These are phyloP conservation scores for Phymastichus coffea DNA, from an alignment of 1,140 invertebrate genomes.

Conservation along the genomic window DNA sequence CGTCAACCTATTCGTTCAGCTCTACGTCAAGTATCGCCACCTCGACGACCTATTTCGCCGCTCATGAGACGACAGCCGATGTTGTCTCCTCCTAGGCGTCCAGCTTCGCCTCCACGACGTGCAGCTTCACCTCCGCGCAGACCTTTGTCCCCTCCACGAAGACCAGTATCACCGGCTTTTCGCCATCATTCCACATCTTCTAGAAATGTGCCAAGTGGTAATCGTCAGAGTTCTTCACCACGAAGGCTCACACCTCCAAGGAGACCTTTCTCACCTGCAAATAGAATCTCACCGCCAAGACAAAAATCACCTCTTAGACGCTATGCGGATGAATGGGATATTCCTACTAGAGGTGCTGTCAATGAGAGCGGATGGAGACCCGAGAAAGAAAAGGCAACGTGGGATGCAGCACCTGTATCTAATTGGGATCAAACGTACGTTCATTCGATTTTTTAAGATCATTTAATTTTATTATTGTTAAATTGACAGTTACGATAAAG, in stretches of 20 bases:
- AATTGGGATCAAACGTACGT: conserved; percentile 19
- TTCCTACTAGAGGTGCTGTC: conserved; percentile 46
- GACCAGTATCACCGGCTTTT: conserved; percentile 24
- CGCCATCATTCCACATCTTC: conserved; percentile 27
- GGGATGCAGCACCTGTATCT: conserved; percentile 6
- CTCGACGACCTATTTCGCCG: conserved; percentile 23
- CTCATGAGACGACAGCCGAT: background rate
- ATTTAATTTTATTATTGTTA: too few species aligned
- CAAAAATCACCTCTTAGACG: conserved; percentile 36
- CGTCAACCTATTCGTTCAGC: conserved; percentile 22
- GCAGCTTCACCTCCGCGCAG: conserved; percentile 13
- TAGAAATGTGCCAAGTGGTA: conserved; percentile 16
- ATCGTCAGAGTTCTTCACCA: conserved; percentile 26
- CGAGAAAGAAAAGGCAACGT: conserved; percentile 30
- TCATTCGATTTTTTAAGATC: too few species aligned
- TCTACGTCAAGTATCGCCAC: conserved; percentile 16
- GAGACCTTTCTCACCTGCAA: conserved; percentile 31
- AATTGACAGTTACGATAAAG: too few species aligned
- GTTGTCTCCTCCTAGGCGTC: conserved; percentile 3
- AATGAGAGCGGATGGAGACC: conserved; percentile 41
- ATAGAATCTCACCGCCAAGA: conserved; percentile 32
- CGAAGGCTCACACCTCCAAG: conserved; percentile 29
- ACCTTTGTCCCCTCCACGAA: conserved; percentile 26
- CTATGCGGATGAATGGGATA: conserved; percentile 50
- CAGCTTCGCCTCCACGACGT: conserved; percentile 10